Conservation (phyloP, 2,113 vertebrate genomes). For the Coturnix japonica region DNA sequence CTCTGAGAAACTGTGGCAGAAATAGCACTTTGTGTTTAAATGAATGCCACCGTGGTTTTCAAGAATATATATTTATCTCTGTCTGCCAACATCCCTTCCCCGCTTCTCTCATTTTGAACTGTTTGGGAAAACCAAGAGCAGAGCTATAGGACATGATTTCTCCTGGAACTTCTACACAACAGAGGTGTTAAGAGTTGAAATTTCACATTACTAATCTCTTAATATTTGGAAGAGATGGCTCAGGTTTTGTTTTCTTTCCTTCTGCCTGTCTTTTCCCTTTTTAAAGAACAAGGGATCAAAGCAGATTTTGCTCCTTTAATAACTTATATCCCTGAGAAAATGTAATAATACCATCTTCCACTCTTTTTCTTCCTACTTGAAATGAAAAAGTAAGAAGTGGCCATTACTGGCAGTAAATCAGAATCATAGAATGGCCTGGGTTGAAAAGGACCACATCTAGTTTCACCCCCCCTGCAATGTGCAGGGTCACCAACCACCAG, state of each 20-base stretch:
- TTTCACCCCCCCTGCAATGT: no score
- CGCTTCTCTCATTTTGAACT: neutral
- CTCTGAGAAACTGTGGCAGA: neutral
- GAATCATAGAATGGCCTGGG: no score
- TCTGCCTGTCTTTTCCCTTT: neutral
- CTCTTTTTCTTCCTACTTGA: neutral
- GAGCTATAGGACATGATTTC: neutral
- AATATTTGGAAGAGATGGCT: neutral
- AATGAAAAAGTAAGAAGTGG: neutral
- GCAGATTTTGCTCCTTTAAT: neutral
- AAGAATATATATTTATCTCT: neutral
- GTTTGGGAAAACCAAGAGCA: neutral
- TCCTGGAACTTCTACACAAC: neutral
- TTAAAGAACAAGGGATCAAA: neutral
- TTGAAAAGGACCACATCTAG: no score
- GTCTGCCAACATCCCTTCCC: neutral
- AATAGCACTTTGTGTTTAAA: neutral
- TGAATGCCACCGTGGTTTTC: neutral
- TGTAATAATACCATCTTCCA: neutral
- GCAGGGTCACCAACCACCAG: no score
- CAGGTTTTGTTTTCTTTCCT: neutral
- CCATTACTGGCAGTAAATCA: neutral
- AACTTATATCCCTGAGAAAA: neutral
- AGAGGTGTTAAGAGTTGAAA: neutral
- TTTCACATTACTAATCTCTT: neutral